Base-by-base conservation (phyloP, 2,113 vertebrate genomes). In the Heterochromis multidens region DNA sequence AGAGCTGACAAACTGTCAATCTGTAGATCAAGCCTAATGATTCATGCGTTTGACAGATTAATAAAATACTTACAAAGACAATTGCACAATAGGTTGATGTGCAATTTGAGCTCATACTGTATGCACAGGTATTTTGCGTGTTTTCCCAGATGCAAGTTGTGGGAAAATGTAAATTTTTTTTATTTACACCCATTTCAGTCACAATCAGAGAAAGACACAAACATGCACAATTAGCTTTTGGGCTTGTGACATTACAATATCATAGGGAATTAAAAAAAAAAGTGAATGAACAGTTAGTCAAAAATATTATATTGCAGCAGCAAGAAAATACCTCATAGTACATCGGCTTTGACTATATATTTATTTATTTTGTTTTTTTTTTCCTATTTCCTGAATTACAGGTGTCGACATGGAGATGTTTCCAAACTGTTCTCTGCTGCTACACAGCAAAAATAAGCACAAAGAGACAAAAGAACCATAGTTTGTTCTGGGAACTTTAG, bases 1-100 rank as follows among this genome's bases (percentile, higher is more conserved):
- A 80, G 62, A 85, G 86, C 92, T 93, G 93, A 95, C 94, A 95
- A 91, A 77, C 91, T 92, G 94, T 94, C 93, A 94, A 92, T 95
- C 93, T 91, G 62, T 83, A 90, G 87, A 93, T 95, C 88, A 89
- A 84, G 90, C 89, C 89, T 91, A 91, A 91, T 93, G 91, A 94
- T 92, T 95, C 76, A 89, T 83, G 82, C 81, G 84, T 82, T 83
- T 92, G 94, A 94, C 89, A 90, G 89, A 91, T 93, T 89, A 92
- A 92, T 93, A 92, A 93, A 90, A 91, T 74, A 63, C 86, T 85
- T 81, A 81, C 76, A 83, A 83, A 91, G 76, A 89, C 37, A 83
- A 89, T 82, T 58, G 78, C 80, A 87, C 88, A 65, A 87, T 80
- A 84, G 61, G 56, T 80, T 29, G 74, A 35, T 1, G 74, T 33